A percentile compares a stretch with the other conserved stretches of the same genome.
Evolutionary conservation across 2,888 invertebrate species (phyloP).

Genomic region (Cephus pygmeus): DNA sequence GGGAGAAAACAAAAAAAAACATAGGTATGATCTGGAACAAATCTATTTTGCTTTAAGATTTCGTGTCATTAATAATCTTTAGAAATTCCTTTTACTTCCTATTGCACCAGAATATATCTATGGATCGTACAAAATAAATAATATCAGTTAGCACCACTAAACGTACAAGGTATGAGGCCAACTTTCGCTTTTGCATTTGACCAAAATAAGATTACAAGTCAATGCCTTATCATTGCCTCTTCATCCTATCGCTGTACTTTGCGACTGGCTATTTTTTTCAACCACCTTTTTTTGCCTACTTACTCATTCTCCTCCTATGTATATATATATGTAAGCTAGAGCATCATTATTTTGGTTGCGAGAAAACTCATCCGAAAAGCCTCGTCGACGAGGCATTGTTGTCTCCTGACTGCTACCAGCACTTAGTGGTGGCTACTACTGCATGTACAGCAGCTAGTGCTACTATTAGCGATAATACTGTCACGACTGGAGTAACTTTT

Average conservation of each 20-base stretch:
- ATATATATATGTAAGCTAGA: not conserved
- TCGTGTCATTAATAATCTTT: not conserved
- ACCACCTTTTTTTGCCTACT: not conserved
- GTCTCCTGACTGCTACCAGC: not conserved
- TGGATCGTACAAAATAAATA: no score
- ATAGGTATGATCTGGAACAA: no score
- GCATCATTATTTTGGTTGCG: not conserved
- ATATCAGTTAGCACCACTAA: no score
- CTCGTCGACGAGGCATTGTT: not conserved
- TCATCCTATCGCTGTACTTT: not conserved
- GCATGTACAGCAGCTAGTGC: not conserved
- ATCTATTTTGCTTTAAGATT: not conserved
- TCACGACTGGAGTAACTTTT: not conserved
- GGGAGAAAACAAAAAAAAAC: no score
- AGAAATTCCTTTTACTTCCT: not conserved
- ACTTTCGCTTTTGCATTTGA: no score
- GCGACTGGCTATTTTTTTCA: not conserved
- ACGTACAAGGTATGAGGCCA: no score
- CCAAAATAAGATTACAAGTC: no score
- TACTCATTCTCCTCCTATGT: not conserved
- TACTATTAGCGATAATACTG: not conserved
- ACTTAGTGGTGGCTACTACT: not conserved
- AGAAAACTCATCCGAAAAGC: not conserved
- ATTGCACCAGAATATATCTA: no score
- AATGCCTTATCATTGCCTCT: not conserved